Base-by-base conservation (phyloP, 2,888 invertebrate species). In the Branchipolynoe longqiensis region DNA sequence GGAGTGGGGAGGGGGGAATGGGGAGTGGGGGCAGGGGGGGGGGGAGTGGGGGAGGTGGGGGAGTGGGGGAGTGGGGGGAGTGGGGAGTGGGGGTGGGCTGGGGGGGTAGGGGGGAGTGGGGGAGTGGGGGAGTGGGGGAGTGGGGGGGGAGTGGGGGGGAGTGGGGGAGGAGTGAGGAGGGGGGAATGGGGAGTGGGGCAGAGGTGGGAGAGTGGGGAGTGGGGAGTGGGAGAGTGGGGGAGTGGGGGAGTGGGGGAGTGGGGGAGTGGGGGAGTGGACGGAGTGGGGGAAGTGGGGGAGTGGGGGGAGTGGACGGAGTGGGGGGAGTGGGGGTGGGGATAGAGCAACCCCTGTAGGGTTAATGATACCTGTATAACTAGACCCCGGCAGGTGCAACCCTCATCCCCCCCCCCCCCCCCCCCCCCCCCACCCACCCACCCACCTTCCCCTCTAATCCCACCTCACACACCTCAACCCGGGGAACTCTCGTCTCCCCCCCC, bases 291-390 rank as follows among this genome's bases (percentile, higher is more conserved):
- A 33, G 36, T 69, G 69, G 69, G 69, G 8, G 36, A 38, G 69
- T 33, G 69, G 33, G 28, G 38, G 62, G 62, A 25, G 6, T 62
- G n/a, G 62, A 25, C 6, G 62, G n/a, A 25, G n/a, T 12, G 62
- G 62, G 8, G 8, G 62, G 62, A n/a, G 62, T 22, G 12, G 12
- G n/a, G 28, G 12, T 62, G 62, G n/a, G n/a, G n/a, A n/a, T n/a
- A n/a, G n/a, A n/a, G n/a, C 62, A n/a, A 22, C 73, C 25, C 73
- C 73, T n/a, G 38, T n/a, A 41, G 73, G 0, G 73, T 73, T 73
- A 73, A 73, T 73, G n/a, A 73, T 73, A 73, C 73, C 73, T 73
- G 73, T 22, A 73, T 14, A 8, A 38, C 73, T 8, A 2, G 73
- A 1, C 41, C 41, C 8, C 38, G 73, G 25, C 73, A 73, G 73